These are phyloP conservation scores for Caenorhabditis zanzibari DNA, from an alignment of 2,888 invertebrate genomes.

Conservation along the genomic window DNA sequence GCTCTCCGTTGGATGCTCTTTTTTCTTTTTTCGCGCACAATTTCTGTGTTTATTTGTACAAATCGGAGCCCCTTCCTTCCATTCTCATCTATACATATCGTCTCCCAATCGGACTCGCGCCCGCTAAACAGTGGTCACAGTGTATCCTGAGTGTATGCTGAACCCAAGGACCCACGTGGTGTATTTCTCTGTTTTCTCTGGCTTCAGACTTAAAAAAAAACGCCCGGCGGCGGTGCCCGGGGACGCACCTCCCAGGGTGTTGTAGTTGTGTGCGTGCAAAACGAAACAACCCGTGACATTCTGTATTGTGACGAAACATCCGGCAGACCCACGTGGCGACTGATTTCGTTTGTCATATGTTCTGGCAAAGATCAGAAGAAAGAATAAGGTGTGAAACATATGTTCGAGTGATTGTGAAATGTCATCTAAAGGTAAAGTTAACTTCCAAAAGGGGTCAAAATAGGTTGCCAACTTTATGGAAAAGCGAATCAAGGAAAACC, in stretches of 20 bases:
- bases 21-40: constrained; percentile 43
- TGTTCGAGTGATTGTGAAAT: constrained; percentile 9
- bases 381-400: constrained; percentile 22
- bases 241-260: constrained; percentile 41
- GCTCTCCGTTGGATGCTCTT: constrained; percentile 14
- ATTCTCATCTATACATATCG: constrained; percentile 3
- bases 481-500: background rate
- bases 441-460: background rate
- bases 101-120: constrained; percentile 31
- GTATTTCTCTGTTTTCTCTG: constrained; percentile 39
- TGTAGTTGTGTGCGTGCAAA: constrained; percentile 52
- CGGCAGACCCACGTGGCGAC: constrained; percentile 52
- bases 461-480: background rate
- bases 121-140: constrained; percentile 37
- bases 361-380: constrained; percentile 43
- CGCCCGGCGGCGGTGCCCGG: constrained; percentile 8
- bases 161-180: constrained; percentile 59
- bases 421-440: too few species aligned
- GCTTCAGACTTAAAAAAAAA: constrained; percentile 36
- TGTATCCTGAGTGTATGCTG: constrained; percentile 64
- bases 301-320: constrained; percentile 56
- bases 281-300: constrained; percentile 47
- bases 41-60: constrained; percentile 55
- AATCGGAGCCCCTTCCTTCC: constrained; percentile 18
- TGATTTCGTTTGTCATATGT: constrained; percentile 56